These are phyloP conservation scores for Heptranchias perlo DNA, from an alignment of 2,113 vertebrate species.

Conservation along the genomic window DNA sequence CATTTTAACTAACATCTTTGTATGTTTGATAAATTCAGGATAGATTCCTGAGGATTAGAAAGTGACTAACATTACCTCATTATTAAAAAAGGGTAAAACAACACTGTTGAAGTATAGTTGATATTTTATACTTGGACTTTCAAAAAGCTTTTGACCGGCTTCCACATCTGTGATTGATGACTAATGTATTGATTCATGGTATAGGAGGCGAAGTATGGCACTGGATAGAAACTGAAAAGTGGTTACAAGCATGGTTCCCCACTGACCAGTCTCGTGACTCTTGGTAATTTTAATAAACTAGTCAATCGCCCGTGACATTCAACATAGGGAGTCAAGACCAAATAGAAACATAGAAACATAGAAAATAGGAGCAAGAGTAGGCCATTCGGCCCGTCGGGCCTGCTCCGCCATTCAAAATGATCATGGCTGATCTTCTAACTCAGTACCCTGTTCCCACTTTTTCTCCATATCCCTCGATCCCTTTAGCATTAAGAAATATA, in stretches of 20 bases:
- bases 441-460: too few species aligned
- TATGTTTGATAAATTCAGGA: neutral
- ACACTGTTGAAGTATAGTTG: neutral
- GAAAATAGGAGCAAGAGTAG: too few species aligned
- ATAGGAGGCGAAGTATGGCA: neutral
- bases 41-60: neutral
- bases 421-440: too few species aligned
- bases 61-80: neutral
- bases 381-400: too few species aligned
- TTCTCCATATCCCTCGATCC: too few species aligned
- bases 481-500: too few species aligned
- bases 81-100: neutral
- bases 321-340: neutral
- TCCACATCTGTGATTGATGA: neutral
- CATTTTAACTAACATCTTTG: neutral
- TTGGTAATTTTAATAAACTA: neutral
- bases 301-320: neutral
- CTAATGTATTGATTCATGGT: neutral
- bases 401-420: too few species aligned
- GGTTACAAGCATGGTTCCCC: neutral
- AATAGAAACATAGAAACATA: too few species aligned
- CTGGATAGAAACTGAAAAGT: neutral
- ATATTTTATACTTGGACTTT: neutral
- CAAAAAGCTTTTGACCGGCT: neutral
- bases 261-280: neutral